A percentile compares a stretch with the other conserved stretches of the same genome.
phyloP scores from a whole-genome alignment of 2,797 vertebrate species.

The Sardinella longiceps region DNA sequence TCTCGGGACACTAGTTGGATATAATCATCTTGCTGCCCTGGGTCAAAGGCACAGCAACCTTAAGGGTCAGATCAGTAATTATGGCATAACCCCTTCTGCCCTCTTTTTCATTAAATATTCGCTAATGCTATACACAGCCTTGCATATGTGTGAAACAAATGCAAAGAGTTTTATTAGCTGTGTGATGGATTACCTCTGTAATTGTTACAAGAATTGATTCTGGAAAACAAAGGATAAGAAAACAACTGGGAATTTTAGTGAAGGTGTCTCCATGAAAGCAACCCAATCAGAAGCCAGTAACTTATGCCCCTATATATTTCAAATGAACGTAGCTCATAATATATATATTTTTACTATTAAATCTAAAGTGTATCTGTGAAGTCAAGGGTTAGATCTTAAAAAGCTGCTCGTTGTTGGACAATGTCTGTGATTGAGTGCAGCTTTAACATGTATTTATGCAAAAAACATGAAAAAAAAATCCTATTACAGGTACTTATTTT shows the following conservation, averaged over 20 bases:
- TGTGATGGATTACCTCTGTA: slow-evolving; percentile 44
- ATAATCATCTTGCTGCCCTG: slow-evolving; percentile 63
- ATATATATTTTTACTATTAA: neutral
- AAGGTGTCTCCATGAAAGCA: neutral
- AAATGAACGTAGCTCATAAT: too few relatives aligned
- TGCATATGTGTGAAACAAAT: slow-evolving; percentile 34
- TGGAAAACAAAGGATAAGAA: slow-evolving; percentile 9
- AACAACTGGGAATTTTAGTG: neutral
- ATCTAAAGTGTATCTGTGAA: neutral
- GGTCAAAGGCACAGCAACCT: slow-evolving; percentile 69
- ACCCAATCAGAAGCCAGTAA: neutral
- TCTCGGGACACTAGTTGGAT: slow-evolving; percentile 65
- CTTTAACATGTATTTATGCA: too few relatives aligned
- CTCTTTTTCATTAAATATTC: slow-evolving; percentile 52
- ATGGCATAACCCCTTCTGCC: slow-evolving; percentile 60
- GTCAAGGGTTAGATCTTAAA: neutral
- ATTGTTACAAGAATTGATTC: neutral
- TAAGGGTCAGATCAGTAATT: slow-evolving; percentile 54
- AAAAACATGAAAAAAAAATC: too few relatives aligned
- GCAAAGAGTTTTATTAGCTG: slow-evolving; percentile 44
- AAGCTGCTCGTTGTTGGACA: neutral
- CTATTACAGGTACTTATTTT: too few relatives aligned
- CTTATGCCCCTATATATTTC: too few relatives aligned
- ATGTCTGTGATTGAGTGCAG: neutral
- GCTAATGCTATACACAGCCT: slow-evolving; percentile 36